These are phyloP conservation scores for Orthosia gracilis DNA, from an alignment of 2,888 invertebrate species.

Conservation along the genomic window DNA sequence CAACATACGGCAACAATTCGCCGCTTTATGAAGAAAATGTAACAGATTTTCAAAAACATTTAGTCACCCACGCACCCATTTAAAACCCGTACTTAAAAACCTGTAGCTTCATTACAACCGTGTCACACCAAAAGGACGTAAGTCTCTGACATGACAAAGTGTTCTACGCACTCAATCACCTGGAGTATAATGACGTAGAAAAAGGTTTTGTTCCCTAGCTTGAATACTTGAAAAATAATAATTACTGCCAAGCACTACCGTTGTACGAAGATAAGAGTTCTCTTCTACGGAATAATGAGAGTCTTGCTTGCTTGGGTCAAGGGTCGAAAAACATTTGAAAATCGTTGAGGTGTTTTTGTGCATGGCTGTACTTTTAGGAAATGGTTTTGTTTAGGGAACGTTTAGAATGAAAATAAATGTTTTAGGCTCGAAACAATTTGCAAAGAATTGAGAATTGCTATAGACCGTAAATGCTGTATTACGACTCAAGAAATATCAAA, in stretches of 20 bases:
- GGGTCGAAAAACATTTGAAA: constrained; percentile 59
- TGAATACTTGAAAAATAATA: constrained; percentile 64
- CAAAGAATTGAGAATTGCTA: not conserved
- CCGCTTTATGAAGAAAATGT: not conserved
- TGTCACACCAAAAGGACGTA: constrained; percentile 13
- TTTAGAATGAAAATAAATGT: constrained; percentile 13
- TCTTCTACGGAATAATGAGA: constrained; percentile 62
- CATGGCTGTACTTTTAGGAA: constrained; percentile 44
- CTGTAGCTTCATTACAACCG: constrained; percentile 49
- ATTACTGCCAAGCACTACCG: constrained; percentile 62
- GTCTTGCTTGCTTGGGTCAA: constrained; percentile 55
- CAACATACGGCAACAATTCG: too few relatives aligned
- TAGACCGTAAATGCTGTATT: not conserved
- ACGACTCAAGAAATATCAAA: too few relatives aligned
- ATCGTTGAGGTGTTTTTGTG: constrained; percentile 34
- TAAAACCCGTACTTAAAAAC: constrained; percentile 31
- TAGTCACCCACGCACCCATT: constrained; percentile 10
- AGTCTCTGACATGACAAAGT: constrained; percentile 50
- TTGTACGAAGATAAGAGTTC: constrained; percentile 64
- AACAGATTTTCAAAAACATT: constrained; percentile 1
- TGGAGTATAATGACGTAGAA: constrained; percentile 62
- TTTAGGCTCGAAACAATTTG: not conserved
- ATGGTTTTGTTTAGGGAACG: constrained; percentile 23
- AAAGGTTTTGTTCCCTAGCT: constrained; percentile 63
- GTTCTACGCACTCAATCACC: constrained; percentile 51